Evolutionary conservation across 2,113 vertebrate species (phyloP), one percentile per base, ranked within the genome.

Genomic region (Notothenia coriiceps): DNA sequence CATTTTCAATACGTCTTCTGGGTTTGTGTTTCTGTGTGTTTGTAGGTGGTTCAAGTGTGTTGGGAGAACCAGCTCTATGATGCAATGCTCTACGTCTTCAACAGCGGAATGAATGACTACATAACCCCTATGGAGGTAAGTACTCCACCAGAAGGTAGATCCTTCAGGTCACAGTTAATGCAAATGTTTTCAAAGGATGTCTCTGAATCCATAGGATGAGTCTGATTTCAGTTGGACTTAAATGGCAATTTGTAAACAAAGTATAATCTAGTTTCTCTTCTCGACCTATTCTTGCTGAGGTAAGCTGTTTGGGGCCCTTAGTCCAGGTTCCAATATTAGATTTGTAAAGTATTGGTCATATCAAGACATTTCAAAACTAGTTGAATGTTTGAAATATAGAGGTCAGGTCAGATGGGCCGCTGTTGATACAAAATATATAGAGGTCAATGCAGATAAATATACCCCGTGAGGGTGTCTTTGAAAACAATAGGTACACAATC

Each of bases 1-100:
- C 0, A 54, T 25, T 14, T 10, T 59, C 10, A 63, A 2, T 52
- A 7, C 14, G 18, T 68, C 3, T 14, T 70, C 2, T 43, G 5
- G 35, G 35, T 40, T 40, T 29, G 29, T 29, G 29, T 29, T 73
- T 93, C n/a, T n/a, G n/a, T n/a, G n/a, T n/a, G n/a, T n/a, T n/a
- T n/a, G 57, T 71, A 99, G 98, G 96, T 99, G 49, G 97, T 99
- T 70, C 95, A 96, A 6, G 95, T 99, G 50, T 99, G 98, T 84
- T 99, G 98, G 98, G 96, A 97, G 74, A 97, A 99, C 86, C 96
- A 88, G 29, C 95, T 99, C 0, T 97, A 98, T 11, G 98, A 99
- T 90, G 98, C 97, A 54, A 97, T 99, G 97, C 97, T 99, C 87
- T 99, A 99, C 0, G 96, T 99, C 60, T 99, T 97, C 89, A 99